Percentiles rank a stretch among this genome's conserved stretches.
phyloP scores from a whole-genome alignment of 2,888 invertebrate species.

The Drosophila atripex region DNA sequence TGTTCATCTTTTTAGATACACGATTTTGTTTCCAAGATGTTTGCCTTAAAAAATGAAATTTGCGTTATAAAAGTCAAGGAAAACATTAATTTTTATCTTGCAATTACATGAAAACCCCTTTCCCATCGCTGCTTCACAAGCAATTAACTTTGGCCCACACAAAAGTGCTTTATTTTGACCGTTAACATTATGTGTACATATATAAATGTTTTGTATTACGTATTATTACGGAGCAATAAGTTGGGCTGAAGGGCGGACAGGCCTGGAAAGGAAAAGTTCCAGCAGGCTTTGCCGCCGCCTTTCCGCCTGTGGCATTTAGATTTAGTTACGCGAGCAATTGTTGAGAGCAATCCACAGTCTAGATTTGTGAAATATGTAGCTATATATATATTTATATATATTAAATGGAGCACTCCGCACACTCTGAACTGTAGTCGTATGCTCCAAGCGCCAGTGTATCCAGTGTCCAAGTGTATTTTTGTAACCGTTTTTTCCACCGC shows the following conservation, averaged over 20 bases:
- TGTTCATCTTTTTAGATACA: too few species aligned
- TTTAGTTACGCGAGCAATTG: slow-evolving; percentile 48
- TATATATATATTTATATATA: slow-evolving; percentile 21
- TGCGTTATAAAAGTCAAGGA: too few species aligned
- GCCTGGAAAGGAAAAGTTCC: neutral
- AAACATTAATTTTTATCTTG: too few species aligned
- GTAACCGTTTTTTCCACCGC: slow-evolving; percentile 59
- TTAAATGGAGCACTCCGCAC: slow-evolving; percentile 21
- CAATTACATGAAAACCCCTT: neutral
- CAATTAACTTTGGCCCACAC: slow-evolving; percentile 35
- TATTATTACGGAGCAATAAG: slow-evolving; percentile 35
- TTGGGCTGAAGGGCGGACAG: slow-evolving; percentile 21
- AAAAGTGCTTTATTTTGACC: slow-evolving; percentile 72
- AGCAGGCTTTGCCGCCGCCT: neutral
- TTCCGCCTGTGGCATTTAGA: slow-evolving; percentile 24
- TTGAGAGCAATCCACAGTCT: slow-evolving; percentile 35
- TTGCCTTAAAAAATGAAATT: too few species aligned
- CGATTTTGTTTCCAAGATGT: too few species aligned
- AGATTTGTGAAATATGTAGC: slow-evolving; percentile 32
- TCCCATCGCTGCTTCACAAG: slow-evolving; percentile 12
- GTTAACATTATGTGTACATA: slow-evolving; percentile 45
- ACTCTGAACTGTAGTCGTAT: slow-evolving; percentile 21
- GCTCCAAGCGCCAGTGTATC: slow-evolving; percentile 16
- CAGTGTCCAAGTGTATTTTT: slow-evolving; percentile 62
- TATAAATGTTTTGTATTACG: slow-evolving; percentile 38